Base-by-base conservation (phyloP, 2,113 vertebrate genomes). In the Epinephelus fuscoguttatus region DNA sequence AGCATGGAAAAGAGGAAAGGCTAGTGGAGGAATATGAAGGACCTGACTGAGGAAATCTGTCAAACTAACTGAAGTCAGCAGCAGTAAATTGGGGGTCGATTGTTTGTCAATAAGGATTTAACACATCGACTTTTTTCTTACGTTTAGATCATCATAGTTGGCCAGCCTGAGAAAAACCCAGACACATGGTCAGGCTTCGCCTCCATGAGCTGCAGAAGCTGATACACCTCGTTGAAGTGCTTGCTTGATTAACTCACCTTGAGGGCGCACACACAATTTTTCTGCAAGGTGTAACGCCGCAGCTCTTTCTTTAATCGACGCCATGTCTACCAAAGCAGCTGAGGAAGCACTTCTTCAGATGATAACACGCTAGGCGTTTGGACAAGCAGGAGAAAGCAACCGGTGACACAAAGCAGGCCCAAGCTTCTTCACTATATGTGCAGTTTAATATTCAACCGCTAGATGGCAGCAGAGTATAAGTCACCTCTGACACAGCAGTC, bases 301-400 rank as follows among this genome's bases (percentile, higher is more conserved):
- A 8, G 90, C 91, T 78, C 90, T 76, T 52, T 94, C 94, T 69
- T 70, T 89, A 1, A 94, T 93, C 14, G 93, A 68, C 0, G 91
- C 40, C 94, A 94, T 94, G 45, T 23, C 73, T 13, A 1, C 15
- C 21, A 27, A 37, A 57, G 17, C 23, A 11, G 45, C 1, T 0
- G 10, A 13, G 2, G 21, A n/a, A 13, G 17, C n/a, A 1, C 19
- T 1, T 2, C 12, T 10, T 53, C 14, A 15, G 13, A 14, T 61
- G 62, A 42, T 37, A 64, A 18, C 4, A 47, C 4, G 47, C 2
- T 4, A 45, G 18, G 18, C 3, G 42, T 45, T 45, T 6, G 6
- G 25, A 66, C 25, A 13, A 42, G 3, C 30, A 64, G 45, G 33
- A 49, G 45, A 10, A 23, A 37, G 45, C 18, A 63, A 42, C 53